These are phyloP conservation scores for Siphamia tubifer DNA, from an alignment of 2,113 vertebrate genomes.

Conservation along the genomic window DNA sequence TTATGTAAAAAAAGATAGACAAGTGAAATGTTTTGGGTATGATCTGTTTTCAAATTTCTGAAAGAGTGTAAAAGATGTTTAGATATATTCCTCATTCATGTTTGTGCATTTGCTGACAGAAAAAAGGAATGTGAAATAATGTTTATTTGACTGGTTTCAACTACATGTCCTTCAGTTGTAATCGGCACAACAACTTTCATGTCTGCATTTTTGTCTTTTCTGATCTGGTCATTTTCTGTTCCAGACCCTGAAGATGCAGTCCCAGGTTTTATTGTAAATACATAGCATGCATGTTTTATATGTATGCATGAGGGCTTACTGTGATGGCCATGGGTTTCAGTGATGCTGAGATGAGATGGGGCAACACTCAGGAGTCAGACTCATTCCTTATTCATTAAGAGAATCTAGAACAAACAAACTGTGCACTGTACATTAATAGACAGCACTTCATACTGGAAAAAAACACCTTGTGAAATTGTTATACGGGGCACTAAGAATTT, in stretches of 20 bases:
- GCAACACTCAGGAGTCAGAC: neutral
- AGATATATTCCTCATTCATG: neutral
- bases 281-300: neutral
- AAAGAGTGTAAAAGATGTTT: neutral
- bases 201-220: neutral
- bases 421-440: constrained; percentile 6
- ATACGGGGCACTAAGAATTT: neutral
- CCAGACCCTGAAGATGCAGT: no score
- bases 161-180: no score
- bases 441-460: neutral
- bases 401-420: neutral
- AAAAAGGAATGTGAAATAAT: no score
- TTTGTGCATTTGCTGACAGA: neutral
- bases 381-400: neutral
- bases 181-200: no score
- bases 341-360: neutral
- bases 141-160: no score
- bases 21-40: no score
- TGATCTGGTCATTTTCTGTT: neutral
- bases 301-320: neutral
- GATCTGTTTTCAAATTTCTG: neutral
- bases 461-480: constrained; percentile 13
- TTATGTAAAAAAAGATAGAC: no score
- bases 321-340: neutral
- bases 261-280: constrained; percentile 38